Evolutionary conservation across 1,140 invertebrate genomes (phyloP), one percentile per base, ranked within the genome.

Genomic region (Pomacea maculata): DNA sequence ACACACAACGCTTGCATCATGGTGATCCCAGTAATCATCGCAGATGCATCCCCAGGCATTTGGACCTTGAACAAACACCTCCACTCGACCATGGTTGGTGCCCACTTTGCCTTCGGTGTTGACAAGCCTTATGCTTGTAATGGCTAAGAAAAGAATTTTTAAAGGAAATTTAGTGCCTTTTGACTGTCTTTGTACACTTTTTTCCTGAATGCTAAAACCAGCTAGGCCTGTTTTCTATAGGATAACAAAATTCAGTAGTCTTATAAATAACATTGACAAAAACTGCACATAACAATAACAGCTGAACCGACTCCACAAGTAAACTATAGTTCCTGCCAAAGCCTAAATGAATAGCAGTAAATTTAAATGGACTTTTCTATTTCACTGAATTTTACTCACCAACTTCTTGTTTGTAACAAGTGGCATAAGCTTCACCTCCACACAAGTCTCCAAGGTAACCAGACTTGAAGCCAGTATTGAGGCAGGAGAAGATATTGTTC

Each of bases 11-110:
- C 21, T 68, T n/a, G 88, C 88, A 73, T 86, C 87, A 14, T 71
- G 64, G 55, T 88, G 79, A 80, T 86, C 85, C 86, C 87, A 89
- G 80, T 83, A 83, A 81, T 88, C 87, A 74, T 88, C 87, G 81
- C 88, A 89, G 11, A 89, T 82, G 6, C 85, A 88, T 1, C 88
- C 88, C 88, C 88, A 89, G 54, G 78, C 71, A n/a, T 86, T 83
- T 34, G 85, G 78, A 52, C 85, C 85, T 54, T 80, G 71, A 19
- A 85, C 82, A 61, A 67, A 87, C 15, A 89, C 85, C 75, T 89
- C 87, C 15, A 89, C 82, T 21, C 87, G 83, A 29, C 88, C 88
- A 10, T 75, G 68, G n/a, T 80, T 80, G 10, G 70, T 76, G 45
- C 75, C 73, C 10, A 65, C 65, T 55, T 82, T 85, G 64, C 82